Evolutionary conservation across 2,888 invertebrate genomes (phyloP).

Genomic region (Argyresthia goedartella): DNA sequence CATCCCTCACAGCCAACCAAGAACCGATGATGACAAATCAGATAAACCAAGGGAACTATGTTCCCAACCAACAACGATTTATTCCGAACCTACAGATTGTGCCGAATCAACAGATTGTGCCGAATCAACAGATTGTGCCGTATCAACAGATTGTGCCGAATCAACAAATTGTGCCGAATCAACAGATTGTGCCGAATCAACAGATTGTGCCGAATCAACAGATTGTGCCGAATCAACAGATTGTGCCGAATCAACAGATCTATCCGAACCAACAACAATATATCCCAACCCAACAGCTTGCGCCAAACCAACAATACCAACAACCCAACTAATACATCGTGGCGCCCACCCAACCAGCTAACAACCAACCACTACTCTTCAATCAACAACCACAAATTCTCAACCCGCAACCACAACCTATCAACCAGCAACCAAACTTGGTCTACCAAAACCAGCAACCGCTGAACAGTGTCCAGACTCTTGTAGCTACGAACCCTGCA

Average conservation of each 20-base stretch:
- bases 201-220: conserved; percentile 3
- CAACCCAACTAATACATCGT: background rate
- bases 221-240: conserved; percentile 11
- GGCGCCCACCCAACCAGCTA: background rate
- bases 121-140: background rate
- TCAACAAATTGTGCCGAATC: conserved; percentile 1
- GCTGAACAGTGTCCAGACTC: conserved; percentile 7
- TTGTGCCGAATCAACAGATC: conserved; percentile 6
- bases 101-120: conserved; percentile 5
- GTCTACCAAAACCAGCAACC: conserved; percentile 6
- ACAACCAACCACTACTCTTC: background rate
- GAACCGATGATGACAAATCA: conserved; percentile 9
- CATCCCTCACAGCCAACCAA: conserved; percentile 6
- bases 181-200: conserved; percentile 1
- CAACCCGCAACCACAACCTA: background rate
- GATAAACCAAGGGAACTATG: background rate
- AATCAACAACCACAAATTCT: background rate
- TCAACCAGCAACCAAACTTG: background rate
- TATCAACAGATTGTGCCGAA: conserved; percentile 5
- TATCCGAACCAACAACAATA: conserved; percentile 8
- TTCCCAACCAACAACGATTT: conserved; percentile 9
- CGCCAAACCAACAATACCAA: background rate
- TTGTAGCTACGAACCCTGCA: conserved; percentile 10
- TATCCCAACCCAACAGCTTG: background rate
- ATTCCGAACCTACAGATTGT: conserved; percentile 3